These are phyloP conservation scores for Cyanoramphus novaezelandiae DNA, from an alignment of 2,113 vertebrate species.

Conservation along the genomic window DNA sequence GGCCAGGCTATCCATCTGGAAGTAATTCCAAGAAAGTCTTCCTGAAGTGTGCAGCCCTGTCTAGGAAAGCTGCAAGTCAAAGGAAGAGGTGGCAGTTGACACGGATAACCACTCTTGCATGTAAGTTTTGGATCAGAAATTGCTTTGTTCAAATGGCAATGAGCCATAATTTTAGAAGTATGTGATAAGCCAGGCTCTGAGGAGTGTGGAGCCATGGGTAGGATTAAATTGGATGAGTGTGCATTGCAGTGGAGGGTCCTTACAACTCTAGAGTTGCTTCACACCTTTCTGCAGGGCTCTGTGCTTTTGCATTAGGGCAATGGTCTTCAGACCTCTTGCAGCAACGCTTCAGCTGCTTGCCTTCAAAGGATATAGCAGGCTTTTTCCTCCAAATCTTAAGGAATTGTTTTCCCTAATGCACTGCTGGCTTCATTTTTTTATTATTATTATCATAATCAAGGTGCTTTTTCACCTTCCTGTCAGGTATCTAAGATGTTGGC, in stretches of 20 bases:
- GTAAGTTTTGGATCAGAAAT: neutral
- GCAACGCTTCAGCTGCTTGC: neutral
- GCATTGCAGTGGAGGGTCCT: neutral
- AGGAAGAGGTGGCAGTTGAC: neutral
- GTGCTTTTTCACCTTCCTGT: neutral
- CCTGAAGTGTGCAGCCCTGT: neutral
- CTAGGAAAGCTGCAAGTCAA: neutral
- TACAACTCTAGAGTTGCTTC: neutral
- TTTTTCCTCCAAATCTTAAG: neutral
- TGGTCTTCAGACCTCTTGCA: neutral
- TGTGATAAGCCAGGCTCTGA: neutral
- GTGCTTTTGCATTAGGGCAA: neutral
- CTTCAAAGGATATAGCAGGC: neutral
- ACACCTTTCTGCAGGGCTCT: neutral
- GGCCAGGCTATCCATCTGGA: neutral
- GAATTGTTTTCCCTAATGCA: neutral
- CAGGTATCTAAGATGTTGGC: neutral
- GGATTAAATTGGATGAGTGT: neutral
- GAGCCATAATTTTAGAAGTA: neutral
- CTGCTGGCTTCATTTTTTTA: neutral
- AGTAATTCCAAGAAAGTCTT: neutral
- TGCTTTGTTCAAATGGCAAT: neutral
- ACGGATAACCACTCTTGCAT: neutral
- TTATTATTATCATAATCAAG: neutral
- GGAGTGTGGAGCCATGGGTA: neutral